Evolutionary conservation across 2,797 vertebrate genomes (phyloP), one percentile per base, ranked within the genome.

Genomic region (Atherinosoma microstoma): DNA sequence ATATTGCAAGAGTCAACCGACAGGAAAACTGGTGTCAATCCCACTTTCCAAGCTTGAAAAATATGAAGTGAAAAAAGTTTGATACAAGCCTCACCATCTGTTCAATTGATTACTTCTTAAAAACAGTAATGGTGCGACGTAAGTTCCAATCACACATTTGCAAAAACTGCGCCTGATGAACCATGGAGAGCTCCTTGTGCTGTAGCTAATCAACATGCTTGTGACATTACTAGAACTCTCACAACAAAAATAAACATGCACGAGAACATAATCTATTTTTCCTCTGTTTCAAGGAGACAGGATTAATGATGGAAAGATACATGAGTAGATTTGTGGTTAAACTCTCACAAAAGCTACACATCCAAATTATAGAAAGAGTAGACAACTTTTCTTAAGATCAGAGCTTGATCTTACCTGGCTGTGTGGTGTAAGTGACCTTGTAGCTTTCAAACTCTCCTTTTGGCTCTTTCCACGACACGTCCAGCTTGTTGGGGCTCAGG

Each of bases 391-490:
- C 8, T 60, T 3, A 0, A 1, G 20, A 11, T 24, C 24, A 13
- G 20, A 0, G 8, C 0, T 6, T 27, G 49, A 2, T 72, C 69
- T 95, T 93, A 98, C 98, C 97, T 95, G 96, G 94, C 54, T 84
- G 80, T n/a, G 95, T 93, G 84, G 86, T 94, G 89, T 97, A 97
- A 36, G 93, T 78, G 24, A 98, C 94, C 58, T 93, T 96, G 91
- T 97, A 99, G 88, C 96, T 89, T 67, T 95, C 96, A 83, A 97
- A 94, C 64, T 92, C 94, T 83, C 97, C 97, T 90, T 88, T 96
- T 0, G 97, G 96, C 70, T 96, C 95, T 79, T 96, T 98, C 98
- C 98, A 99, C 20, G 95, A 96, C 68, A 98, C 96, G 36, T 95
- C 94, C 72, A 99, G 94, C 68, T 93, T 91, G 81, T 93, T 93